Conservation (phyloP, 2,888 invertebrate genomes). For the Automeris io region DNA sequence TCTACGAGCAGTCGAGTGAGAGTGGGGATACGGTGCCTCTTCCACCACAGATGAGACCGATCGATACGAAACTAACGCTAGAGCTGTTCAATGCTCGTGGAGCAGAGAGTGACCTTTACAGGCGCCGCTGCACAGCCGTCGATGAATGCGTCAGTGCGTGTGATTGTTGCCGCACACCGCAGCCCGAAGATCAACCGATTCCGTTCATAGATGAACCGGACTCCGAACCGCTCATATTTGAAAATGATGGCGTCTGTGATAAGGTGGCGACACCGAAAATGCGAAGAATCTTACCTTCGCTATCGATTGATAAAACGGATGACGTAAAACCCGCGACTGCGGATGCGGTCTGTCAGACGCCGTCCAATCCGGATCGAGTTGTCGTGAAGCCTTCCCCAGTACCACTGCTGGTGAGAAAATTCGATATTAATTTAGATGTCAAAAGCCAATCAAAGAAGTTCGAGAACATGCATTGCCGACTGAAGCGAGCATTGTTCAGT, state of each 20-base stretch:
- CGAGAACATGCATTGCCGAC: slow-evolving; percentile 46
- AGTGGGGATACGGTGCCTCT: slow-evolving; percentile 45
- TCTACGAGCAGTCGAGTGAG: slow-evolving; percentile 49
- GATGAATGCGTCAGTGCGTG: slow-evolving; percentile 66
- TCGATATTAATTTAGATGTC: slow-evolving; percentile 46
- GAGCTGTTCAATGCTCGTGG: slow-evolving; percentile 46
- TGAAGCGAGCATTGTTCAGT: slow-evolving; percentile 48
- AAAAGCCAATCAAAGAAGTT: slow-evolving; percentile 41
- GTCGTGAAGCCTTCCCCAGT: slow-evolving; percentile 20
- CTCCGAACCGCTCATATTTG: slow-evolving; percentile 64
- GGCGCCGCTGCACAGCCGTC: slow-evolving; percentile 52
- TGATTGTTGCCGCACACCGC: slow-evolving; percentile 66
- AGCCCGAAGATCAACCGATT: slow-evolving; percentile 58
- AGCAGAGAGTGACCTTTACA: slow-evolving; percentile 33
- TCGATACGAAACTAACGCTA: slow-evolving; percentile 56
- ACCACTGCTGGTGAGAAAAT: slow-evolving; percentile 28
- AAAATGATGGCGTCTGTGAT: slow-evolving; percentile 45
- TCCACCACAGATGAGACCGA: slow-evolving; percentile 62
- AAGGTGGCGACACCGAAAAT: slow-evolving; percentile 58
- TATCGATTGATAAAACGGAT: slow-evolving; percentile 55
- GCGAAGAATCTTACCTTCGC: slow-evolving; percentile 59
- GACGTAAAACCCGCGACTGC: slow-evolving; percentile 47
- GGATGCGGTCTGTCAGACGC: slow-evolving; percentile 62
- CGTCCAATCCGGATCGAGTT: slow-evolving; percentile 36
- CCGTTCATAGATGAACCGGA: slow-evolving; percentile 69